Evolutionary conservation across 2,888 invertebrate genomes (phyloP), one percentile per base, ranked within the genome.

Genomic region (Caenorhabditis afra): DNA sequence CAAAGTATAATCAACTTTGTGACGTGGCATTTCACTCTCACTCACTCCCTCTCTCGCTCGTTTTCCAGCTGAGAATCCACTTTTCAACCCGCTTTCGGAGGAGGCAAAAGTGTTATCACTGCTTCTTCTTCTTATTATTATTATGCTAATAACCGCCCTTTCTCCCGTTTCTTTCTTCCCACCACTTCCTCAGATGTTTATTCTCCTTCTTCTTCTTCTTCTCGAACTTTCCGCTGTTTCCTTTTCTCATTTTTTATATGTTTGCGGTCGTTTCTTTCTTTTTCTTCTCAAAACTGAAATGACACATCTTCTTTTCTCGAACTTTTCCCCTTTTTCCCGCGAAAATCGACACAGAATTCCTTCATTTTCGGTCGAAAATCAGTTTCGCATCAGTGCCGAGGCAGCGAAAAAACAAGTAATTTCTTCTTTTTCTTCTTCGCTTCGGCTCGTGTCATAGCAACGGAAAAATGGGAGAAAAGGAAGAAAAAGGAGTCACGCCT

Each of bases 81-180:
- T 58, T 52, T 55, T 10, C 50, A 4, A n/a, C 14, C 23, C 10
- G 35, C 11, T 35, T n/a, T 35, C 4, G 45, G 29, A 7, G n/a
- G 20, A 16, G 14, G 35, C 35, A 55, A 59, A 59, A 52, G 53
- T 37, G 53, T 39, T n/a, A 8, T 16, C 10, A 20, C 8, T 47
- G 8, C 41, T n/a, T 22, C 22, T 29, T n/a, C 16, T 20, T 23
- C 18, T 3, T 39, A 11, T 50, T 44, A 44, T 44, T 2, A 52
- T 58, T 70, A 70, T 70, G 45, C 70, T 62, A 70, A 70, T 70
- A 22, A 62, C 70, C 70, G 55, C 61, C 70, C 53, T 29, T 29
- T 29, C 29, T 29, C 29, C 29, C 29, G 29, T 29, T 29, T 29
- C 29, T 29, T 29, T 7, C 58, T 57, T 35, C 49, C 20, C 52